A percentile compares a stretch with the other conserved stretches of the same genome.
phyloP scores from a whole-genome alignment of 2,888 invertebrate species.

The Pyrgus malvae region DNA sequence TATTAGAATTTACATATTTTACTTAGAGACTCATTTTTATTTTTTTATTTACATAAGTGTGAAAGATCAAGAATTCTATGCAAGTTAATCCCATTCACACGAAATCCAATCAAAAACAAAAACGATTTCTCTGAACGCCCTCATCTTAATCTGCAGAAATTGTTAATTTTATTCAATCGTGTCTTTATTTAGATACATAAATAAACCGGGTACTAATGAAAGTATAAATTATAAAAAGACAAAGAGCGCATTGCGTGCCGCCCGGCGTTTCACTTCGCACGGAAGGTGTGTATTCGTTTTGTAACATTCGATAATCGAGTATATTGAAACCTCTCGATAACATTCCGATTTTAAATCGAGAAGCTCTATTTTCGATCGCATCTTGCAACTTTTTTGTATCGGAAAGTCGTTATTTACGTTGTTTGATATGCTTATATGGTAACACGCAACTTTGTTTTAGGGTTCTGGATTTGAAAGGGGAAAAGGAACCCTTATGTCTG shows the following conservation, averaged over 20 bases:
- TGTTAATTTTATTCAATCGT: constrained; percentile 28
- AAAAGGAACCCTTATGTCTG: too few relatives aligned
- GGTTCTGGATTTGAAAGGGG: too few relatives aligned
- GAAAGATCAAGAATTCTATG: neutral
- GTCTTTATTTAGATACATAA: constrained; percentile 30
- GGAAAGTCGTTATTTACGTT: constrained; percentile 11
- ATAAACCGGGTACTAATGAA: constrained; percentile 39
- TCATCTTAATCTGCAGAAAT: constrained; percentile 22
- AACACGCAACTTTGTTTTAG: constrained; percentile 13
- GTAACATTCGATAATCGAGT: constrained; percentile 57
- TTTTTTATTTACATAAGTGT: too few relatives aligned
- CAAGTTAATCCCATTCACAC: neutral
- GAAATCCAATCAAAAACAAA: neutral
- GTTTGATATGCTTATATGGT: constrained; percentile 18
- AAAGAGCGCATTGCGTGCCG: constrained; percentile 58
- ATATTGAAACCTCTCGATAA: constrained; percentile 56
- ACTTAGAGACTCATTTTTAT: too few relatives aligned
- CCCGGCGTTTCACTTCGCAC: constrained; percentile 63
- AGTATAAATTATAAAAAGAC: constrained; percentile 41
- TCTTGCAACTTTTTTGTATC: constrained; percentile 17
- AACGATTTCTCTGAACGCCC: constrained; percentile 13
- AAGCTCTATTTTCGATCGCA: constrained; percentile 28
- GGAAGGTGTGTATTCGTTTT: constrained; percentile 57
- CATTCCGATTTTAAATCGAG: constrained; percentile 33
- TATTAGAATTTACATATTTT: too few relatives aligned